Conservation (phyloP, 2,797 vertebrate species). For the Trematomus bernacchii region DNA sequence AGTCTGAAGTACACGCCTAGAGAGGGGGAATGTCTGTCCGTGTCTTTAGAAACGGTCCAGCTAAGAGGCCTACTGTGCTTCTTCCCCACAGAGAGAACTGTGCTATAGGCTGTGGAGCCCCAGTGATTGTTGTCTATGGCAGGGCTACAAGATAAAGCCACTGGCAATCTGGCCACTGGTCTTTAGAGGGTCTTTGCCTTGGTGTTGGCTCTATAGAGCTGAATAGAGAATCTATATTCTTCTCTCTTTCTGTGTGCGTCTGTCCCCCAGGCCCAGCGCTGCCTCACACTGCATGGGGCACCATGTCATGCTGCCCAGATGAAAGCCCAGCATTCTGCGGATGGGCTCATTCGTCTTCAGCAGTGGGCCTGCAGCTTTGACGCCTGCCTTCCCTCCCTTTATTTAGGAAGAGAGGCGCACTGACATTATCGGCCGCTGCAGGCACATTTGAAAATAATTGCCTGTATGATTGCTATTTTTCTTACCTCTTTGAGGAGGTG, state of each 20-base stretch:
- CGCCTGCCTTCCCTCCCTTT: constrained; percentile 79
- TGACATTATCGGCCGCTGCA: constrained; percentile 87
- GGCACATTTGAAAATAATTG: constrained; percentile 88
- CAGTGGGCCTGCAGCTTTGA: constrained; percentile 76
- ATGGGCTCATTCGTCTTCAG: constrained; percentile 81
- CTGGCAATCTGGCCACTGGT: constrained; percentile 73
- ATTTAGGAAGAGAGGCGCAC: constrained; percentile 80
- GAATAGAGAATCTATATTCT: constrained; percentile 76
- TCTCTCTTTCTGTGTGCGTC: constrained; percentile 57
- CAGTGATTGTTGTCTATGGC: constrained; percentile 63
- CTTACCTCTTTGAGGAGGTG: constrained; percentile 87
- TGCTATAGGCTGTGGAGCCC: constrained; percentile 60
- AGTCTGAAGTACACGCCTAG: constrained; percentile 64
- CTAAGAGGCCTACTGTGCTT: constrained; percentile 59
- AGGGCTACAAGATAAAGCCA: constrained; percentile 67
- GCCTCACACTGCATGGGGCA: constrained; percentile 76
- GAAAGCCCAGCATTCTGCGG: constrained; percentile 79
- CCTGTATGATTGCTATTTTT: constrained; percentile 87
- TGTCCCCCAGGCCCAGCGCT: constrained; percentile 72
- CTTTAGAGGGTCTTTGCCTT: constrained; percentile 71
- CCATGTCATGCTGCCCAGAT: constrained; percentile 79
- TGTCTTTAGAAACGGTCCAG: constrained; percentile 57
- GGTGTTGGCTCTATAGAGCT: constrained; percentile 59
- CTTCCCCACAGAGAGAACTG: constrained; percentile 55
- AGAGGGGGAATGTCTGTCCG: constrained; percentile 55